Conservation (phyloP, 2,888 invertebrate genomes). For the Drosophila paranaensis region DNA sequence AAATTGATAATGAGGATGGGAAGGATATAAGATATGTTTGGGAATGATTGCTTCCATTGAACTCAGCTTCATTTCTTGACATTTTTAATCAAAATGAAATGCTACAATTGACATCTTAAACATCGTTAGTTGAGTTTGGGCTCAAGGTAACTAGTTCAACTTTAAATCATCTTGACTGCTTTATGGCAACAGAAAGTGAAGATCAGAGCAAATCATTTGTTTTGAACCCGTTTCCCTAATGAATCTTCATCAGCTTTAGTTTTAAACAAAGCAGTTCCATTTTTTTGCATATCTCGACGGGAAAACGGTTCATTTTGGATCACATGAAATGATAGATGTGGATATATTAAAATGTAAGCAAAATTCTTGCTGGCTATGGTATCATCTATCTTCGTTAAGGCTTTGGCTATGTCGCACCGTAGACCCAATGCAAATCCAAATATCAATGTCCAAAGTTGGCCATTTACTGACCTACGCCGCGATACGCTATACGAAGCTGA, state of each 20-base stretch:
- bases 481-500: slow-evolving; percentile 27
- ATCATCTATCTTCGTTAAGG: slow-evolving; percentile 52
- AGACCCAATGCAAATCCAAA: slow-evolving; percentile 12
- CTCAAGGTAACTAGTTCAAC: not conserved
- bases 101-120: too few relatives aligned
- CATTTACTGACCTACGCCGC: slow-evolving; percentile 52
- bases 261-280: not conserved
- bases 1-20: too few relatives aligned
- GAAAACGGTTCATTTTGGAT: not conserved
- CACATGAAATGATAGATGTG: slow-evolving; percentile 5
- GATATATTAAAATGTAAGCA: not conserved
- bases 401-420: not conserved
- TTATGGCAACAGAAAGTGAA: not conserved
- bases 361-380: not conserved
- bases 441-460: not conserved
- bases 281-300: slow-evolving; percentile 1
- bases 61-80: too few relatives aligned
- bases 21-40: too few relatives aligned
- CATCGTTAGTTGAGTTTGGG: too few relatives aligned
- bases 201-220: not conserved
- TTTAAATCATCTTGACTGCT: not conserved
- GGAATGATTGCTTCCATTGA: too few relatives aligned
- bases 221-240: slow-evolving; percentile 17
- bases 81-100: too few relatives aligned
- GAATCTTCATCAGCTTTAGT: slow-evolving; percentile 25